Base-by-base conservation (phyloP, 2,113 vertebrate genomes). In the Sus scrofa region DNA sequence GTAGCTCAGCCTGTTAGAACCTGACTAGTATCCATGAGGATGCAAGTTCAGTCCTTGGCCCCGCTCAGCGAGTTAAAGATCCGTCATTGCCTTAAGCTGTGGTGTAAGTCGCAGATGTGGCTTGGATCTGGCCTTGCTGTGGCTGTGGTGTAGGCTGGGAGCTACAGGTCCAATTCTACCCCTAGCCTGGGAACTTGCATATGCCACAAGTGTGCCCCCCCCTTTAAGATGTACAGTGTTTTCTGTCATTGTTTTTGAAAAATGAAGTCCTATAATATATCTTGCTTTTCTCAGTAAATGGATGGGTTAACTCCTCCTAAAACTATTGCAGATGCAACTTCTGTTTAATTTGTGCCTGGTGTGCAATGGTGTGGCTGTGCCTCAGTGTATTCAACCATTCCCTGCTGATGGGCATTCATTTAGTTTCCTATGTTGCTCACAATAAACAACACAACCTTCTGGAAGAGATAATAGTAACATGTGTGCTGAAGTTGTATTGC, bases 191-290 rank as follows among this genome's bases (percentile, higher is more conserved):
- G 44, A 44, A 44, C 4, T 44, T 44, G 5, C 44, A 44, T 44
- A 44, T 44, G 44, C 44, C 8, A 8, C 8, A 44, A 44, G 44
- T 44, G 44, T 8, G 44, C 5, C 44, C 44, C 44, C 44, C 8
- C 8, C 5, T 44, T 44, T 44, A 86, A 87, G 34, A 73, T 74
- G n/a, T 11, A 32, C 44, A 73, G 7, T 0, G 0, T 68, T 92
- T 92, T 74, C 65, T 91, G 32, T 75, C 34, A 78, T 34, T 86
- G 60, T 62, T 91, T 85, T 86, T 90, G 30, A 89, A 92, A 96
- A 90, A 67, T 89, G 13, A 60, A 20, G 30, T 91, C 37, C 78
- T 44, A 19, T 50, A 82, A 39, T 39, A 22, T 85, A 30, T 75
- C 10, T 79, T 79, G 16, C 58, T 75, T 87, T 94, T 94, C 68